Percentiles rank a stretch among this genome's conserved stretches.
phyloP scores from a whole-genome alignment of 2,888 invertebrate species.

The Trissolcus brochymenae region DNA sequence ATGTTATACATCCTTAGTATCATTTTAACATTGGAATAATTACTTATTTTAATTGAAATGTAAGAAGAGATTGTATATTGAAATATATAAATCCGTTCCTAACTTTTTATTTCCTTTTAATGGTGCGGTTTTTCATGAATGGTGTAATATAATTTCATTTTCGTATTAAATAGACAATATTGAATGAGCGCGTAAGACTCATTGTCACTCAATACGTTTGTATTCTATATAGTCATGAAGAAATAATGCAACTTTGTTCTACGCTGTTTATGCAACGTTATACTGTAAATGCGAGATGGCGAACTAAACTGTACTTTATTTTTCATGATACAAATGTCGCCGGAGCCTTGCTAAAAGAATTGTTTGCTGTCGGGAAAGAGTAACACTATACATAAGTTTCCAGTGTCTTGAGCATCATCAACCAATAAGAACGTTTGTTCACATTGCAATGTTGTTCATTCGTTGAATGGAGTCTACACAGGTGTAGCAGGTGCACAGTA shows the following conservation, averaged over 20 bases:
- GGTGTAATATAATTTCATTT: background rate
- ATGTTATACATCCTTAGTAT: too few relatives aligned
- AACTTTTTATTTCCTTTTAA: too few relatives aligned
- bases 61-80: too few relatives aligned
- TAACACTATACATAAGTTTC: slow-evolving; percentile 13
- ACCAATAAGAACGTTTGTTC: slow-evolving; percentile 42
- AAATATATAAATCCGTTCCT: too few relatives aligned
- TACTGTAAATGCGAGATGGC: background rate
- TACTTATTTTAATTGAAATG: too few relatives aligned
- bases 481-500: slow-evolving; percentile 31
- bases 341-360: slow-evolving; percentile 20
- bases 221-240: slow-evolving; percentile 17
- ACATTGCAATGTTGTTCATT: slow-evolving; percentile 39
- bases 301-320: slow-evolving; percentile 33
- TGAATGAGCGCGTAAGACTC: slow-evolving; percentile 37
- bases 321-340: slow-evolving; percentile 30
- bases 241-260: slow-evolving; percentile 33
- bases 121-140: too few relatives aligned
- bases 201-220: slow-evolving; percentile 36
- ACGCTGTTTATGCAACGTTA: slow-evolving; percentile 19
- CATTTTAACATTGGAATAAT: too few relatives aligned
- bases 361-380: slow-evolving; percentile 22
- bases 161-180: background rate
- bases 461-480: slow-evolving; percentile 42
- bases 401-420: slow-evolving; percentile 36